phyloP scores from a whole-genome alignment of 1,140 invertebrate species.

The Dreissena polymorpha region DNA sequence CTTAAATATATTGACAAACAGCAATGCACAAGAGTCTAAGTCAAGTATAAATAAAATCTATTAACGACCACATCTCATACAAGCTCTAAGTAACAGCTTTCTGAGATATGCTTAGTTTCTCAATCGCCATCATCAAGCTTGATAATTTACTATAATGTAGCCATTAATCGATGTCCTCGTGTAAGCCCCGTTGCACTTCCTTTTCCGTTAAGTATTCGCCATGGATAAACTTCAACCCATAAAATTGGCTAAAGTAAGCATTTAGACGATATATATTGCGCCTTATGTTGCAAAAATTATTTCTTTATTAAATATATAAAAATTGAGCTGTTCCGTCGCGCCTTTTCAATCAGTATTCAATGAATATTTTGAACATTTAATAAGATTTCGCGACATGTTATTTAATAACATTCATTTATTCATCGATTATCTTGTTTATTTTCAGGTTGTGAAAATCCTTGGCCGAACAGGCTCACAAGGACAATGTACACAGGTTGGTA shows the following conservation, averaged over 20 bases:
- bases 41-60: too few relatives aligned
- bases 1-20: too few relatives aligned
- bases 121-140: too few relatives aligned
- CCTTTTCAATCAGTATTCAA: too few relatives aligned
- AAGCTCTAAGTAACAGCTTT: too few relatives aligned
- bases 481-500: slow-evolving; percentile 95
- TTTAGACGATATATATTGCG: not conserved
- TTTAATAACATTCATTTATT: not conserved
- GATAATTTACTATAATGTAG: not conserved
- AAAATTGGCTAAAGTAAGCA: slow-evolving; percentile 61
- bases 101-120: too few relatives aligned
- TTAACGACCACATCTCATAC: too few relatives aligned
- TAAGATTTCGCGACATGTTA: not conserved
- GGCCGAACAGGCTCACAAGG: slow-evolving; percentile 99
- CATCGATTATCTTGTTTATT: slow-evolving; percentile 26
- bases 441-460: slow-evolving; percentile 92
- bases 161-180: not conserved
- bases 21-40: too few relatives aligned
- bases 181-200: slow-evolving; percentile 38
- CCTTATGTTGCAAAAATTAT: not conserved
- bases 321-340: not conserved
- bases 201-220: slow-evolving; percentile 49
- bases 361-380: too few relatives aligned
- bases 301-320: not conserved
- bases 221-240: slow-evolving; percentile 64